Evolutionary conservation across 2,113 vertebrate species (phyloP), one percentile per base, ranked within the genome.

Genomic region (Mesembrinibis cayennensis): DNA sequence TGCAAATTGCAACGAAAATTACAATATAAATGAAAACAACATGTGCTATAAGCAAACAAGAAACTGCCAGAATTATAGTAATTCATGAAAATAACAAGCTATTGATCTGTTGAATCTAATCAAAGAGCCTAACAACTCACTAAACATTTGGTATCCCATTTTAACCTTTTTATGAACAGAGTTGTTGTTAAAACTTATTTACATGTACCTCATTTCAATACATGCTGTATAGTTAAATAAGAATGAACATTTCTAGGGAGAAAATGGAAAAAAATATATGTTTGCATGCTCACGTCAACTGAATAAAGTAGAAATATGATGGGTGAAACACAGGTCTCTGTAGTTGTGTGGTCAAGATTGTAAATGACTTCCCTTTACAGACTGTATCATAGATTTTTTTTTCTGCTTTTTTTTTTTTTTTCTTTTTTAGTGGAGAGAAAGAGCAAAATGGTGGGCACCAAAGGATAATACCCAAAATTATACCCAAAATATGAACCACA

Each of bases 21-120:
- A 79, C 81, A 95, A 95, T 89, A 89, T 79, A 97, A 95, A 91
- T 95, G 81, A 77, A 95, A 94, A 82, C 83, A 92, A 82, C 58
- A 25, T 79, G 74, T 82, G 56, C 55, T 90, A 62, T 78, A 95
- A 92, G 69, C 70, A 95, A 97, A 92, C 52, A 90, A 49, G 34
- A 93, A 84, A 71, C 47, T 82, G 36, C 29, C 53, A 79, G 93
- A 92, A 95, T 97, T 89, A 96, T 36, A 94, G 71, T 92, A 91
- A 96, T 94, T 89, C 73, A 77, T n/a, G 62, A 87, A 95, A 95
- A 97, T 94, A 91, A 79, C 89, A 95, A 94, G 44, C 18, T 80
- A 85, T 94, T 76, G 93, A 95, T 93, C 77, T 89, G 53, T 53
- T 93, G 84, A 95, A 89, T 91, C 73, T 87, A 94, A 82, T 80